Base-by-base conservation (phyloP, 2,888 invertebrate genomes). In the Melinaea menophilus region DNA sequence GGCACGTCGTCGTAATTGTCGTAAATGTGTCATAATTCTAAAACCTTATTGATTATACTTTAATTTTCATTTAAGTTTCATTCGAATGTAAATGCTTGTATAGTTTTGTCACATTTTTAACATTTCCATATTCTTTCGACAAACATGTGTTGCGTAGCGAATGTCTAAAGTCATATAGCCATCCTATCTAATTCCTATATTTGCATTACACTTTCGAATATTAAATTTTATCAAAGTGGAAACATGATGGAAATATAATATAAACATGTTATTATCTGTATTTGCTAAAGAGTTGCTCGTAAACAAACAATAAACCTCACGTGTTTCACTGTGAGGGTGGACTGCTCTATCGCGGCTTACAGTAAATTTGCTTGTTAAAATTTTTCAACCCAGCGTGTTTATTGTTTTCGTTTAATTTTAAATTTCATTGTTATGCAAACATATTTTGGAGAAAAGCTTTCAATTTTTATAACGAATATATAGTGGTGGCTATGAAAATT, bases 281-380 rank as follows among this genome's bases (percentile, higher is more conserved):
- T 76, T 77, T 69, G 71, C 79, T 79, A 81, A 82, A 82, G 83
- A 85, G 83, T 83, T 82, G 73, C 78, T 83, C 82, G 80, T 85
- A 84, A 85, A 85, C 85, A 82, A 82, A 78, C 76, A 78, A 82
- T 85, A 85, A 85, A 83, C 73, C 74, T 78, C 76, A 75, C 78
- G 76, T 80, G 79, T 82, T 78, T 83, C 80, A 80, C 74, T 76
- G 77, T 71, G 69, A 73, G 77, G 77, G 75, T 69, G 71, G 72
- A 74, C 69, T 69, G 66, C 71, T 72, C 68, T 66, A 71, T 72
- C 67, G 68, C 59, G 60, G 68, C 58, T 67, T 71, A 72, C 77
- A 74, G 75, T 81, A 80, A 76, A 81, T n/a, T n/a, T n/a, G n/a
- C n/a, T n/a, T n/a, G n/a, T n/a, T n/a, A n/a, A n/a, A n/a, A n/a